Evolutionary conservation across 2,113 vertebrate species (phyloP).

Genomic region (Psephotus haematonotus): DNA sequence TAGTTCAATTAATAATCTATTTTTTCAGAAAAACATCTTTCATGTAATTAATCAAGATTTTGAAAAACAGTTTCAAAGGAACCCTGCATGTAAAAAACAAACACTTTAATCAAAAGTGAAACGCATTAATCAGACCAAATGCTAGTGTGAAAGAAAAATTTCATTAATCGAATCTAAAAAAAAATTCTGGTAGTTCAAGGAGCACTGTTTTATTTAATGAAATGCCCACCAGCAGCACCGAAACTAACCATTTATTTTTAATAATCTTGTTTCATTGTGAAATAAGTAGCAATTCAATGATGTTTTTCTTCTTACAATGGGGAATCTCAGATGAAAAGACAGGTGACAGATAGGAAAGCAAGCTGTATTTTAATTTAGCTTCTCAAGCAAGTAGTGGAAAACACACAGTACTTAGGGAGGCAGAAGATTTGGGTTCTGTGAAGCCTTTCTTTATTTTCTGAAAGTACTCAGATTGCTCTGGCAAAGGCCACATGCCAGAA

Average conservation of each 20-base stretch:
- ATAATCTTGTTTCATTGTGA: background rate
- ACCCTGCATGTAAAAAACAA: background rate
- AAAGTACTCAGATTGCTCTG: background rate
- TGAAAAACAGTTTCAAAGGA: slow-evolving; percentile 16
- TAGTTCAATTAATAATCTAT: background rate
- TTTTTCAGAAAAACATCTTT: background rate
- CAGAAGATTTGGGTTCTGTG: background rate
- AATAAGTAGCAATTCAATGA: background rate
- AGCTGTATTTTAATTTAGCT: background rate
- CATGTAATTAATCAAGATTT: background rate
- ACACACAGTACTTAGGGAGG: background rate
- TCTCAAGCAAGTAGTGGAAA: background rate
- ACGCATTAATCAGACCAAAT: background rate
- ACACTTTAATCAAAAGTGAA: slow-evolving; percentile 22
- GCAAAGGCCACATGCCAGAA: background rate
- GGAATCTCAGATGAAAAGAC: background rate
- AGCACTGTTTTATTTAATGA: background rate
- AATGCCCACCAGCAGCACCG: background rate
- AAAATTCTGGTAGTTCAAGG: background rate
- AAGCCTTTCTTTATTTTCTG: background rate
- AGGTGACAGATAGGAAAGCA: background rate
- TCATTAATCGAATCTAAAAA: slow-evolving; percentile 27
- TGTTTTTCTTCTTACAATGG: background rate
- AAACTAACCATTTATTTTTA: slow-evolving; percentile 9
- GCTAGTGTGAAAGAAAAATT: background rate